A percentile compares a stretch with the other conserved stretches of the same genome.
Evolutionary conservation across 1,140 invertebrate species (phyloP).

Genomic region (Aradophagus sp.): DNA sequence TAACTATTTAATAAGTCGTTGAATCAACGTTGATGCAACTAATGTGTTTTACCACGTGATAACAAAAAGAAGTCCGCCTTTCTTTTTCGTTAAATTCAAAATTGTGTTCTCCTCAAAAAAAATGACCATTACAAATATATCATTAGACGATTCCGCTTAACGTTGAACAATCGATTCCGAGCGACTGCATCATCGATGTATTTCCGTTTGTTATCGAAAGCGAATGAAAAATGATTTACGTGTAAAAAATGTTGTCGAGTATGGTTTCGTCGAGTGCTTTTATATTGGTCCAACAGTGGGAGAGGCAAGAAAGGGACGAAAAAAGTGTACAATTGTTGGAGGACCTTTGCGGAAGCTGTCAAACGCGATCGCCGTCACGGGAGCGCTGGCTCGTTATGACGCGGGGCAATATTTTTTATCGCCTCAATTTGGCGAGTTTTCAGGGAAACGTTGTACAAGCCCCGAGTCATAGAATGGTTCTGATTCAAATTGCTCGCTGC

Average conservation of each 20-base stretch:
- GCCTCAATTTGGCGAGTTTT: conserved; percentile 50
- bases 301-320: background rate
- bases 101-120: too few relatives aligned
- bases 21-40: too few relatives aligned
- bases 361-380: conserved; percentile 44
- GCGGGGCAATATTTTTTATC: conserved; percentile 44
- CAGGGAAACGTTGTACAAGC: conserved; percentile 43
- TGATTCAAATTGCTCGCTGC: conserved; percentile 59
- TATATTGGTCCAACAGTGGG: background rate
- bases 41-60: too few relatives aligned
- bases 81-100: too few relatives aligned
- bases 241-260: background rate
- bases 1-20: too few relatives aligned
- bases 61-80: too few relatives aligned
- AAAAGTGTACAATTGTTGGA: conserved; percentile 40
- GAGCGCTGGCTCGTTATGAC: conserved; percentile 39
- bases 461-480: conserved; percentile 38
- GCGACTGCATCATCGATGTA: too few relatives aligned
- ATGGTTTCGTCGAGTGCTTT: conserved; percentile 2
- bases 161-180: too few relatives aligned
- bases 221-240: too few relatives aligned
- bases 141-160: too few relatives aligned
- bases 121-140: too few relatives aligned
- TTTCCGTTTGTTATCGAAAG: too few relatives aligned
- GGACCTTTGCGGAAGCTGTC: conserved; percentile 57